A percentile compares a stretch with the other conserved stretches of the same genome.
phyloP scores from a whole-genome alignment of 2,797 vertebrate species.

The Columba guinea region DNA sequence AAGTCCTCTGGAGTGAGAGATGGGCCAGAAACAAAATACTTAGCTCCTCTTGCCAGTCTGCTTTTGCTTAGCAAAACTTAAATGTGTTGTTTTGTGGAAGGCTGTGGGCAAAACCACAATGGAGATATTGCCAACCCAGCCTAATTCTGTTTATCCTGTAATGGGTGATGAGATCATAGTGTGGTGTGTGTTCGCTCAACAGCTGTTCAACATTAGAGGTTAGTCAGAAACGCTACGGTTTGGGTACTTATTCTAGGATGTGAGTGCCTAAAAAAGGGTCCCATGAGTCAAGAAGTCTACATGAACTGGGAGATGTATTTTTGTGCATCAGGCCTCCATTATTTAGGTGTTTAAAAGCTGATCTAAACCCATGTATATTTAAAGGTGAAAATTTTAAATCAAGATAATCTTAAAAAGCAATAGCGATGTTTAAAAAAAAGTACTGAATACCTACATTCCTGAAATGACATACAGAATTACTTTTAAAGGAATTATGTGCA shows the following conservation, averaged over 20 bases:
- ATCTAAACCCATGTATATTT: background rate
- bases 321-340: background rate
- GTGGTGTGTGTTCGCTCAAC: background rate
- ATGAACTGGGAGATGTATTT: background rate
- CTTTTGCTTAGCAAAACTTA: background rate
- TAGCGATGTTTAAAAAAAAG: background rate
- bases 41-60: background rate
- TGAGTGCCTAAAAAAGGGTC: background rate
- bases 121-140: constrained; percentile 5
- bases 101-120: constrained; percentile 41
- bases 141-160: constrained; percentile 51
- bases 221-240: constrained; percentile 6
- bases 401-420: background rate
- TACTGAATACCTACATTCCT: background rate
- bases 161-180: constrained; percentile 59
- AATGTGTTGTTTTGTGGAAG: constrained; percentile 13
- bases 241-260: background rate
- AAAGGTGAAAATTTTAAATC: background rate
- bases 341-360: background rate
- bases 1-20: background rate
- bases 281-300: background rate
- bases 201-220: constrained; percentile 60
- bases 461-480: background rate
- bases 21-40: background rate
- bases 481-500: background rate